Base-by-base conservation (phyloP, 2,888 invertebrate species). In the Heliconius hortense region DNA sequence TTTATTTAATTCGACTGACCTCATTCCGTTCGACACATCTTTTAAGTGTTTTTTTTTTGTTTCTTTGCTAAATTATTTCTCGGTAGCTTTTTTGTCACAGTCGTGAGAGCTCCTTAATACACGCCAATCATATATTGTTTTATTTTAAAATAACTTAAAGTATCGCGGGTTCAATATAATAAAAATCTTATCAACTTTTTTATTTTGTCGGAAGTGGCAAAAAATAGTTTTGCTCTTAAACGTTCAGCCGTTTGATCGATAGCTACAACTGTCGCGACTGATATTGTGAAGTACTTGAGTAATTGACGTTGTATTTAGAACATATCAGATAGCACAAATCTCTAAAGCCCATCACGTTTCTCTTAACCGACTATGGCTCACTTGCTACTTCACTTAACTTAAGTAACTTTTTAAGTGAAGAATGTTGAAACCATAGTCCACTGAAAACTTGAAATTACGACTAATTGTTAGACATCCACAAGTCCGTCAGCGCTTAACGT, bases 1-100 rank as follows among this genome's bases (percentile, higher is more conserved):
- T 63, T n/a, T 59, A 78, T 81, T 84, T 84, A 83, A 83, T 84
- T 83, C 85, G 81, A 79, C 80, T 81, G 84, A 78, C 88, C 87
- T 87, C 79, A 82, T 82, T 82, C 73, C 75, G 72, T 80, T 80
- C 77, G 76, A 75, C 79, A 77, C 76, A 78, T 80, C 77, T 78
- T 77, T 76, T 73, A 70, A 74, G 24, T 24, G 53, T 67, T 69
- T 78, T 74, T 74, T 60, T 78, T 74, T 74, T 59, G 64, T 70
- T 76, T 73, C 59, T 78, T 70, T 75, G 75, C 53, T 70, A 62
- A 76, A 72, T 71, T 64, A 60, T 76, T 77, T 64, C 64, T 64
- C 21, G 69, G 28, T 68, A n/a, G 43, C 56, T 75, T 76, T 73
- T 72, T 73, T 72, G 66, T 76, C 13, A 13, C 63, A 60, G n/a